phyloP scores from a whole-genome alignment of 2,113 vertebrate species.

The Poeciliopsis prolifica region DNA sequence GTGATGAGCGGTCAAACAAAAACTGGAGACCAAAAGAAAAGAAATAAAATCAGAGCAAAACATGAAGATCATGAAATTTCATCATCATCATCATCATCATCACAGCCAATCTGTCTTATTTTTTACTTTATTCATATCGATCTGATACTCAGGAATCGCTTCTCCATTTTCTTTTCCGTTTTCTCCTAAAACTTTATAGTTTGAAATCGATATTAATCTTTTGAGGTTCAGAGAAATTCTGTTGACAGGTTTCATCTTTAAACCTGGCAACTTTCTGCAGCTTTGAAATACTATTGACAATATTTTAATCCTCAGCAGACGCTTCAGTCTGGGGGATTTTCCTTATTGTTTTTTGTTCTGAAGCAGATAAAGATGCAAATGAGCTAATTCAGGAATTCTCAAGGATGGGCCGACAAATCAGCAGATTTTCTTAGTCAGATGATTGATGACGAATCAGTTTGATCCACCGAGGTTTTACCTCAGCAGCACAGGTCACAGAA shows the following conservation, averaged over 20 bases:
- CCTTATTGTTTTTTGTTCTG: too few relatives aligned
- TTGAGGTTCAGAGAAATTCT: background rate
- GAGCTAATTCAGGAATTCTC: background rate
- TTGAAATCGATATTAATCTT: background rate
- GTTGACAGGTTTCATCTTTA: background rate
- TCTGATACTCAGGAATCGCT: background rate
- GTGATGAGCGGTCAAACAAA: background rate
- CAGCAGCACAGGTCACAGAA: too few relatives aligned
- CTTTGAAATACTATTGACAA: background rate
- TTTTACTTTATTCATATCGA: background rate
- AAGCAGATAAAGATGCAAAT: background rate
- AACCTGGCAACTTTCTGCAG: too few relatives aligned
- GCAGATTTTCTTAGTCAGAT: too few relatives aligned
- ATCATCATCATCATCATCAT: conserved; percentile 8
- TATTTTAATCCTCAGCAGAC: too few relatives aligned
- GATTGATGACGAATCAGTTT: too few relatives aligned
- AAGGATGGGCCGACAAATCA: background rate
- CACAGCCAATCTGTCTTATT: background rate
- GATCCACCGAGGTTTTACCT: too few relatives aligned
- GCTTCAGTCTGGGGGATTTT: too few relatives aligned
- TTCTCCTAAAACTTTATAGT: too few relatives aligned
- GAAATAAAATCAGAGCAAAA: conserved; percentile 6
- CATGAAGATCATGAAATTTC: background rate
- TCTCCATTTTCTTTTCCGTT: too few relatives aligned
- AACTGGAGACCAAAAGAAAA: background rate